Percentiles rank a stretch among this genome's conserved stretches.
Conservation (phyloP, 2,888 invertebrate species). For the Calameuta idolon region DNA sequence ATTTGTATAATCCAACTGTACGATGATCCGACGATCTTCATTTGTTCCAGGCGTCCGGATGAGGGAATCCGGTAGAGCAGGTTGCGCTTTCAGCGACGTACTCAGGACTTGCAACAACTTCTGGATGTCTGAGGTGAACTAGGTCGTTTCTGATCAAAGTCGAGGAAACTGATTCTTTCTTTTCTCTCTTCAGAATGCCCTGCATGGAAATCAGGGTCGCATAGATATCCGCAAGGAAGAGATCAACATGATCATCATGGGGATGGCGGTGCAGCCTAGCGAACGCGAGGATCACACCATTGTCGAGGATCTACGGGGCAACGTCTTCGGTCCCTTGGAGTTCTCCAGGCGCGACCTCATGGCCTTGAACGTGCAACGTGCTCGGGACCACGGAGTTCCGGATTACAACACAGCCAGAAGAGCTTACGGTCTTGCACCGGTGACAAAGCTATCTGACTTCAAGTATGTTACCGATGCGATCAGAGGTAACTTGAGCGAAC, state of each 20-base stretch:
- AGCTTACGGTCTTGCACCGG: slow-evolving; percentile 65
- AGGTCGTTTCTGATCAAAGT: background rate
- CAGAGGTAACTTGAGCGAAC: slow-evolving; percentile 38
- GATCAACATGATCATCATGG: slow-evolving; percentile 70
- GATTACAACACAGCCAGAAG: slow-evolving; percentile 73
- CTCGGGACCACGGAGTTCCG: slow-evolving; percentile 72
- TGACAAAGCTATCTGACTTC: slow-evolving; percentile 52
- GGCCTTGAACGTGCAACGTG: slow-evolving; percentile 72
- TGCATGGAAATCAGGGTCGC: slow-evolving; percentile 31
- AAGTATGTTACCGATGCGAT: slow-evolving; percentile 29
- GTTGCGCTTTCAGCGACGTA: slow-evolving; percentile 56
- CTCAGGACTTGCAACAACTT: slow-evolving; percentile 71
- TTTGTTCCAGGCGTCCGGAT: slow-evolving; percentile 64
- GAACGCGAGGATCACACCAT: slow-evolving; percentile 53
- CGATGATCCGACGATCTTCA: background rate
- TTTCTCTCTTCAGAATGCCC: slow-evolving; percentile 49
- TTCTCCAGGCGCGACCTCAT: slow-evolving; percentile 72
- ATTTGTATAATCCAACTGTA: background rate
- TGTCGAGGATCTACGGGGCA: slow-evolving; percentile 70
- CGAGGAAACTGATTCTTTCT: slow-evolving; percentile 13
- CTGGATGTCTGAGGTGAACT: slow-evolving; percentile 68
- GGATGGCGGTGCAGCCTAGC: slow-evolving; percentile 65
- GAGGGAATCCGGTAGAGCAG: slow-evolving; percentile 63
- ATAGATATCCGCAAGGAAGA: slow-evolving; percentile 53
- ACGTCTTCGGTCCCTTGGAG: slow-evolving; percentile 72